Conservation (phyloP, 2,888 invertebrate species). For the Encarsia formosa region DNA sequence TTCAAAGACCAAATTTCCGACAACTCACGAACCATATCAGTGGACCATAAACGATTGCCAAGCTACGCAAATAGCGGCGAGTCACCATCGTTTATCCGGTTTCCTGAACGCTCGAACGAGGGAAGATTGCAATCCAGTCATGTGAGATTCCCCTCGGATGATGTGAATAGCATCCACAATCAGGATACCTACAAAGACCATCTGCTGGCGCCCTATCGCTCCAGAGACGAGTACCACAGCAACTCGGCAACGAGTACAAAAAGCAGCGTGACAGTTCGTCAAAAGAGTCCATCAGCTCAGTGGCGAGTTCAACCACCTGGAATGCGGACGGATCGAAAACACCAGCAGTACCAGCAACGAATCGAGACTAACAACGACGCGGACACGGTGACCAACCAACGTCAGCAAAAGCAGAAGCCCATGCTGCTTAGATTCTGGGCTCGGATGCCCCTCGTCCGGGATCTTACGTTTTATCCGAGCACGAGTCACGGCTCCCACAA, state of each 20-base stretch:
- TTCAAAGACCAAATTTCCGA: slow-evolving; percentile 23
- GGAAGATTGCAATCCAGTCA: slow-evolving; percentile 10
- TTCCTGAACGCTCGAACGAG: slow-evolving; percentile 5
- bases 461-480: slow-evolving; percentile 34
- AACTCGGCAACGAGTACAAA: slow-evolving; percentile 31
- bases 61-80: slow-evolving; percentile 1
- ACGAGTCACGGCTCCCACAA: slow-evolving; percentile 29
- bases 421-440: slow-evolving; percentile 40
- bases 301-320: slow-evolving; percentile 29
- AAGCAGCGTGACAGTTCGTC: slow-evolving; percentile 33
- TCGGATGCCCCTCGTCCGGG: slow-evolving; percentile 40
- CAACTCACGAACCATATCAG: not conserved
- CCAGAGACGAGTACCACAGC: slow-evolving; percentile 22
- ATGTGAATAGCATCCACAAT: slow-evolving; percentile 44
- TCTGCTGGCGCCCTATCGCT: slow-evolving; percentile 28
- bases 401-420: slow-evolving; percentile 35
- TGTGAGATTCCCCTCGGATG: slow-evolving; percentile 41
- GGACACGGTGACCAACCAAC: slow-evolving; percentile 10
- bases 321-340: slow-evolving; percentile 8
- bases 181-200: slow-evolving; percentile 38
- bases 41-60: not conserved
- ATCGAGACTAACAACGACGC: not conserved
- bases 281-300: slow-evolving; percentile 31
- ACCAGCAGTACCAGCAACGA: slow-evolving; percentile 14
- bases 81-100: slow-evolving; percentile 9